Evolutionary conservation across 2,797 vertebrate species (phyloP).

Genomic region (Micropoecilia bifurca): DNA sequence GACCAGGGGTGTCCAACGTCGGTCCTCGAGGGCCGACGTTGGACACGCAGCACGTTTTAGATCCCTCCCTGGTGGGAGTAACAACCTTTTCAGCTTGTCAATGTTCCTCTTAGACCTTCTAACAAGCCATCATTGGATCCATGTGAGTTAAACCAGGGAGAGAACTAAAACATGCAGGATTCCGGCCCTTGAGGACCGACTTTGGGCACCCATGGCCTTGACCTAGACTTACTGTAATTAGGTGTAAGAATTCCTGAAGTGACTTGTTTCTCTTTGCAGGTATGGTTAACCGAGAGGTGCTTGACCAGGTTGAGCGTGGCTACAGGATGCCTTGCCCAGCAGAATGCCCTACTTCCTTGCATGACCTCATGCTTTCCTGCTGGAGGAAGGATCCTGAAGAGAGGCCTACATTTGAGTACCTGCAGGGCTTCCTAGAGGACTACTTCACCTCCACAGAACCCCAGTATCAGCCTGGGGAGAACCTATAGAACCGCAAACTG

Average conservation of each 20-base stretch:
- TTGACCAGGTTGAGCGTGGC: slow-evolving; percentile 96
- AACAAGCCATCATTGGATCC: no score
- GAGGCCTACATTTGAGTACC: slow-evolving; percentile 96
- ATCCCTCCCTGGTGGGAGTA: no score
- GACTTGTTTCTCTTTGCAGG: slow-evolving; percentile 72
- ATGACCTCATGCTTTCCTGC: slow-evolving; percentile 96
- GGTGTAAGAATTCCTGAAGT: neutral
- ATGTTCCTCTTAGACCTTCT: no score
- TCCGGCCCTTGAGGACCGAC: no score
- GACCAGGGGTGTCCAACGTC: no score
- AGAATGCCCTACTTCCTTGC: slow-evolving; percentile 92
- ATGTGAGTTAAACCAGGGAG: no score
- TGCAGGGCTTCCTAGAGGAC: slow-evolving; percentile 98
- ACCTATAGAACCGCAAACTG: slow-evolving; percentile 86
- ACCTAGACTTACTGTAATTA: neutral
- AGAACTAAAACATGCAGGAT: no score
- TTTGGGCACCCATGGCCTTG: no score
- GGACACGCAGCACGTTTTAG: no score
- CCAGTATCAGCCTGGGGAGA: slow-evolving; percentile 97
- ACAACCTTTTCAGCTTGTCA: no score
- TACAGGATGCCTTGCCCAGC: slow-evolving; percentile 96
- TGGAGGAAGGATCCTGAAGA: slow-evolving; percentile 96
- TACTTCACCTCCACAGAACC: slow-evolving; percentile 99
- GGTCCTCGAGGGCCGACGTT: no score
- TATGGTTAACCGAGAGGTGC: slow-evolving; percentile 97